Conservation (phyloP, 2,888 invertebrate genomes). For the Mesorhabditis sp. region DNA sequence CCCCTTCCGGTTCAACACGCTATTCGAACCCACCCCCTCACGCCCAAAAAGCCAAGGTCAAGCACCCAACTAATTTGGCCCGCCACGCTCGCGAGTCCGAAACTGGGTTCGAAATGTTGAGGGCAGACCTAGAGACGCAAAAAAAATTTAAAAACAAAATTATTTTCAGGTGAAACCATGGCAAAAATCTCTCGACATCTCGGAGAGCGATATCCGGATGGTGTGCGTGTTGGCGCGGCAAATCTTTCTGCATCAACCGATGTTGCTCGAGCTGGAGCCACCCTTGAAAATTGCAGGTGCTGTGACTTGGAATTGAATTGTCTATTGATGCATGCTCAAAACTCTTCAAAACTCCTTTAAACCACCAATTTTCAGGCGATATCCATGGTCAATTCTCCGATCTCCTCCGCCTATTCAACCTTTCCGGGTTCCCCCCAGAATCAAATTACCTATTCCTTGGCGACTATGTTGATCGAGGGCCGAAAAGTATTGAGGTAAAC, state of each 20-base stretch:
- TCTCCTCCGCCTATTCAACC: slow-evolving; percentile 38
- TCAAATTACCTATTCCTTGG: slow-evolving; percentile 45
- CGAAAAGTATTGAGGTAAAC: slow-evolving; percentile 43
- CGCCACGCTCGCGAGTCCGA: too few species aligned
- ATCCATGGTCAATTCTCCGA: slow-evolving; percentile 53
- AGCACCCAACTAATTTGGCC: too few species aligned
- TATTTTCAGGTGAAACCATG: slow-evolving; percentile 40
- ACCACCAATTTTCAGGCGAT: slow-evolving; percentile 35
- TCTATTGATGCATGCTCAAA: neutral
- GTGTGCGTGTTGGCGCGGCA: slow-evolving; percentile 51
- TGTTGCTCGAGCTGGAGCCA: slow-evolving; percentile 54
- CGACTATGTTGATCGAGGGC: slow-evolving; percentile 46
- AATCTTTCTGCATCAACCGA: slow-evolving; percentile 54
- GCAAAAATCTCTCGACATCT: slow-evolving; percentile 50
- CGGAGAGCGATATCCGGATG: slow-evolving; percentile 54
- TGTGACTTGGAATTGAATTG: neutral
- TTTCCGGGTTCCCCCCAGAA: slow-evolving; percentile 43
- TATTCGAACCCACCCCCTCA: too few species aligned
- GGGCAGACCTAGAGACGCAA: too few species aligned
- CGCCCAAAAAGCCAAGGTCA: too few species aligned
- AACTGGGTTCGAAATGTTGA: too few species aligned
- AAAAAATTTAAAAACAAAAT: neutral
- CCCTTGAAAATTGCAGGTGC: slow-evolving; percentile 54
- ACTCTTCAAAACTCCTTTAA: neutral
- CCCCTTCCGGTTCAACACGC: too few species aligned